These are phyloP conservation scores for Oophaga pumilio DNA, from an alignment of 2,113 vertebrate species.

Conservation along the genomic window DNA sequence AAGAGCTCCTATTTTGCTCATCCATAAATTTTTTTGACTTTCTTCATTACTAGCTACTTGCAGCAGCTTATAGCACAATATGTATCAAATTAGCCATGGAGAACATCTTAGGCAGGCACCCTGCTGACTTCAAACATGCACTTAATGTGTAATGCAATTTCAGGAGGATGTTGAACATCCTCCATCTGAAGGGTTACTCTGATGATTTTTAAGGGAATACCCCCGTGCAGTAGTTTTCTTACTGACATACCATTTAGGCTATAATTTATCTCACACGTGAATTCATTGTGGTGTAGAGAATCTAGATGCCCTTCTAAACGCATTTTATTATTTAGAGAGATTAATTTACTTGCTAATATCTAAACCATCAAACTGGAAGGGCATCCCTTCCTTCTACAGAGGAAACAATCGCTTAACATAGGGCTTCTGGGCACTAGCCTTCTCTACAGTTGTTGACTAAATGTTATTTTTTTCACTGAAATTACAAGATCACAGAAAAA, in stretches of 20 bases:
- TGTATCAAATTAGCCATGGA: conserved; percentile 86
- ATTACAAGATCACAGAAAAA: neutral
- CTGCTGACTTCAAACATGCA: conserved; percentile 79
- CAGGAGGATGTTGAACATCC: conserved; percentile 52
- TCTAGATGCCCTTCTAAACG: conserved; percentile 8
- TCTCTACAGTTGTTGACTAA: neutral
- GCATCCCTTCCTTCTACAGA: neutral
- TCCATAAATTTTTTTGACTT: conserved; percentile 81
- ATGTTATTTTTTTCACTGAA: neutral
- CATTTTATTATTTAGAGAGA: conserved; percentile 32
- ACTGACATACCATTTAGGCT: conserved; percentile 52
- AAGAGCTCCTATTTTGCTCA: conserved; percentile 84
- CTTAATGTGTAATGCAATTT: conserved; percentile 76
- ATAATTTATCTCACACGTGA: neutral
- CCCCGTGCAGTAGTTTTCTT: conserved; percentile 16
- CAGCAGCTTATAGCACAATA: conserved; percentile 81
- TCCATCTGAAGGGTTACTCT: conserved; percentile 58
- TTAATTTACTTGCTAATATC: conserved; percentile 29
- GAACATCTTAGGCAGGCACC: conserved; percentile 82
- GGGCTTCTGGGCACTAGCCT: neutral
- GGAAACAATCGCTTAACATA: neutral
- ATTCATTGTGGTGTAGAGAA: neutral
- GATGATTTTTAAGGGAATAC: conserved; percentile 43
- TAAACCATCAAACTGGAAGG: conserved; percentile 13
- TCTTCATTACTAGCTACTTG: conserved; percentile 80